Evolutionary conservation across 2,888 invertebrate species (phyloP).

Genomic region (Eristalinus sepulchralis): DNA sequence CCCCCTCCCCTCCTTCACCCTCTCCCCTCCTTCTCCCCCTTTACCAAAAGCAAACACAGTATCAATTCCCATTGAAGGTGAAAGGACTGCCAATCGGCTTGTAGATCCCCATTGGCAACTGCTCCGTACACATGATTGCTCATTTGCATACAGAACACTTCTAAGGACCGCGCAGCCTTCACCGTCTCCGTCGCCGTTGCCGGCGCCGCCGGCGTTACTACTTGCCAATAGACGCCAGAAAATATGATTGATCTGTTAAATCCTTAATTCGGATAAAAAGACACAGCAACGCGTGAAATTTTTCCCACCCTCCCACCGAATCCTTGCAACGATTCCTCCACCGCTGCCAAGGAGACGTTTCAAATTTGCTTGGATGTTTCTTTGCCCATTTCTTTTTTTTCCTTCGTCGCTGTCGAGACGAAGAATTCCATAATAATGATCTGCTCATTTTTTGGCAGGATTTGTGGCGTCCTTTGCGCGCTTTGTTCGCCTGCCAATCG

Average conservation of each 20-base stretch:
- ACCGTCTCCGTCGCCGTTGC: neutral
- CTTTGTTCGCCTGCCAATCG: conserved; percentile 26
- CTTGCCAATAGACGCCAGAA: conserved; percentile 40
- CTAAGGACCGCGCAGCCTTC: too few species aligned
- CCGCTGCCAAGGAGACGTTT: conserved; percentile 53
- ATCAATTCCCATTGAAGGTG: neutral
- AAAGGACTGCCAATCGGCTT: neutral
- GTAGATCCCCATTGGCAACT: conserved; percentile 47
- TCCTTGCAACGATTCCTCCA: conserved; percentile 16
- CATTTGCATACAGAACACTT: conserved; percentile 70
- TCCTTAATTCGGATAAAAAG: conserved; percentile 69
- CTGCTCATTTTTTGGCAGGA: conserved; percentile 46
- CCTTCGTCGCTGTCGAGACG: neutral
- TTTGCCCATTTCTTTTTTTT: neutral
- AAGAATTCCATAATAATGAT: conserved; percentile 61
- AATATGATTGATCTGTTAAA: conserved; percentile 68
- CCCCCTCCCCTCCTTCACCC: too few species aligned
- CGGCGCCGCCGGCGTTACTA: neutral
- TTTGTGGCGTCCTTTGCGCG: conserved; percentile 60
- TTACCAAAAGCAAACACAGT: neutral
- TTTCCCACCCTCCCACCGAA: conserved; percentile 20
- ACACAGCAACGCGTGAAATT: conserved; percentile 66
- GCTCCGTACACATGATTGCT: conserved; percentile 58
- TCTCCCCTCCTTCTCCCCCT: neutral
- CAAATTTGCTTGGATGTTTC: conserved; percentile 1